Evolutionary conservation across 2,113 vertebrate species (phyloP).

Genomic region (Athene cunicularia): DNA sequence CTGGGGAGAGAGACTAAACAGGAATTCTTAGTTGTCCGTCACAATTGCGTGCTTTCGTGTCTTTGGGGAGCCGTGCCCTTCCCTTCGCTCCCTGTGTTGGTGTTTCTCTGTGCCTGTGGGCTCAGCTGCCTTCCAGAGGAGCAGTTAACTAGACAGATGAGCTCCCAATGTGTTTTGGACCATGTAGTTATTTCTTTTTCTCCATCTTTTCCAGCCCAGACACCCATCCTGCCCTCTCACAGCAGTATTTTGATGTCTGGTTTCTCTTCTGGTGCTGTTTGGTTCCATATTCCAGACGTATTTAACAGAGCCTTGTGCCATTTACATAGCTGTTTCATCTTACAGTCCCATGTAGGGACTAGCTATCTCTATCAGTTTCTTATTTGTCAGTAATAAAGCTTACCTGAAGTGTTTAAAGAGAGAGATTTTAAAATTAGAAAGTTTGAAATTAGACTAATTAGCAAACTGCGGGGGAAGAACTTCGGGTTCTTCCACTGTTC

Average conservation of each 20-base stretch:
- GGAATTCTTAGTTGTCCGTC: background rate
- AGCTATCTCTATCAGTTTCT: background rate
- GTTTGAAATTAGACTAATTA: background rate
- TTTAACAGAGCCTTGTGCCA: background rate
- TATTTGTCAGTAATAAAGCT: background rate
- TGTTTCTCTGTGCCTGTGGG: background rate
- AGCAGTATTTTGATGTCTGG: background rate
- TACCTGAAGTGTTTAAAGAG: background rate
- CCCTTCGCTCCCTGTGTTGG: background rate
- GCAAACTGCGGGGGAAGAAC: background rate
- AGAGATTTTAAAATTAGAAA: background rate
- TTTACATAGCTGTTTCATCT: background rate
- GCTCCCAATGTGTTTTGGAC: background rate
- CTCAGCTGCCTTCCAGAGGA: background rate
- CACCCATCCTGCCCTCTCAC: background rate
- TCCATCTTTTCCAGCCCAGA: background rate
- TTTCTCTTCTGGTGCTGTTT: background rate
- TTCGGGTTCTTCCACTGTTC: background rate
- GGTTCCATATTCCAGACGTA: background rate
- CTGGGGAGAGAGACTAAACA: background rate
- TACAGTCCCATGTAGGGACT: background rate
- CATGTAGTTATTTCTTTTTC: background rate
- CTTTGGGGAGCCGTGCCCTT: background rate
- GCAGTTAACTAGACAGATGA: background rate
- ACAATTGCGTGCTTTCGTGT: accelerated